Base-by-base conservation (phyloP, 2,888 invertebrate genomes). In the Drosophila mettleri region DNA sequence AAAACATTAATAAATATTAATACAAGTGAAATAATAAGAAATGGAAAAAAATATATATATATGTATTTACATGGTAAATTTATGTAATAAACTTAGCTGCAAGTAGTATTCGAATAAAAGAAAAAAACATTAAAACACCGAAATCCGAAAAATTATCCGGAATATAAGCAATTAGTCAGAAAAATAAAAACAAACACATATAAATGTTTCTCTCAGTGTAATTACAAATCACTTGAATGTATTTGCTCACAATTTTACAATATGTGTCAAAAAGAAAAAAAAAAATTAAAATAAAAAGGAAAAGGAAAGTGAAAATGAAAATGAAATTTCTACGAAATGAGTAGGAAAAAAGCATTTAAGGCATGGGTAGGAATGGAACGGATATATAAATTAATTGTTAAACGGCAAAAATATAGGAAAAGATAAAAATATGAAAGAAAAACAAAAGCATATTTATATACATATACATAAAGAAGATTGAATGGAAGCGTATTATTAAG, bases 191-290 rank as follows among this genome's bases (percentile, higher is more conserved):
- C 18, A 41, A 54, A 70, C 54, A 68, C 59, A 72, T 69, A 80
- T 88, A 68, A 85, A 85, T 86, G 88, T 88, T 84, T 84, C 85
- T 88, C 81, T 88, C 87, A 78, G 85, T 89, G 87, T 86, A 85
- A 78, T 84, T 86, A 75, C 52, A 78, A 86, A 73, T 78, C 74
- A 74, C 80, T 87, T 75, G 69, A 78, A 85, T 80, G 80, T 83
- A 80, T 84, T 78, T 88, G 86, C 84, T 82, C 89, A 88, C 89
- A 81, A 70, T 87, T 85, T 88, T 87, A 86, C 79, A 80, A 64
- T 73, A 76, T 52, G 64, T 80, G 75, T 76, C 57, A 59, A 60
- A 63, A 52, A 61, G 45, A 39, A 38, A 54, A 53, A 2, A 64
- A 52, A 38, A 9, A 62, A 49, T 66, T 68, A 48, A 39, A 49